Percentiles rank a stretch among this genome's conserved stretches.
Evolutionary conservation across 1,140 invertebrate genomes (phyloP).

Genomic region (Drosophila kanapiae): DNA sequence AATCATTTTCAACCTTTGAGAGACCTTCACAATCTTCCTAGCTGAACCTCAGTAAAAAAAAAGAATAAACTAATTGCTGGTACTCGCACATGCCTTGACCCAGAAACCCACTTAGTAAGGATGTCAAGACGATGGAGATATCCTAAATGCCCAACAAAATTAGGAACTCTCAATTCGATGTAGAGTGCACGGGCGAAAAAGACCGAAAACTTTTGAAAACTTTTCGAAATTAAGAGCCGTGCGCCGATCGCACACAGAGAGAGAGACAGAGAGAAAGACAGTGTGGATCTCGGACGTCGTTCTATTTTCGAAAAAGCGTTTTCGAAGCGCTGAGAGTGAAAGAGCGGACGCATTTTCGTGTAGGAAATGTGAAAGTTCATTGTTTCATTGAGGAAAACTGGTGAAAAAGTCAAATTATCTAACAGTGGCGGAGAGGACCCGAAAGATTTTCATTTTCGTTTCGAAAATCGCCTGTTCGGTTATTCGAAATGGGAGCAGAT

Average conservation of each 20-base stretch:
- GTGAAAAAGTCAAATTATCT: constrained; percentile 79
- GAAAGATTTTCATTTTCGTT: constrained; percentile 47
- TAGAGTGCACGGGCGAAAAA: constrained; percentile 54
- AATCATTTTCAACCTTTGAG: constrained; percentile 22
- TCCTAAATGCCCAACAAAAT: constrained; percentile 32
- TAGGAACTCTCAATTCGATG: constrained; percentile 24
- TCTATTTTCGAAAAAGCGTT: constrained; percentile 69
- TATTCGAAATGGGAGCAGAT: constrained; percentile 57
- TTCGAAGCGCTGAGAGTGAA: constrained; percentile 48
- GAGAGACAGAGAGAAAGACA: background rate
- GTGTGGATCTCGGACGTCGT: constrained; percentile 1
- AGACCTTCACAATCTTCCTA: constrained; percentile 25
- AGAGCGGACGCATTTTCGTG: constrained; percentile 29
- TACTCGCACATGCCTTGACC: constrained; percentile 58
- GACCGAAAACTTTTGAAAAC: constrained; percentile 59
- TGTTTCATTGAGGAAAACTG: constrained; percentile 83
- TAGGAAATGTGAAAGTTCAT: constrained; percentile 82
- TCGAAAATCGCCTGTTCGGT: constrained; percentile 30
- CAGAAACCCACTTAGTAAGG: constrained; percentile 63
- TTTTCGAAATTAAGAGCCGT: constrained; percentile 66
- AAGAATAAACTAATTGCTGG: constrained; percentile 37
- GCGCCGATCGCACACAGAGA: constrained; percentile 37
- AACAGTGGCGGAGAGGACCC: constrained; percentile 53
- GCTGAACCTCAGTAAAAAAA: constrained; percentile 1
- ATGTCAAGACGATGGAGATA: constrained; percentile 20